Percentiles rank a stretch among this genome's conserved stretches.
phyloP scores from a whole-genome alignment of 2,797 vertebrate species.

The Cirrhinus mrigala region DNA sequence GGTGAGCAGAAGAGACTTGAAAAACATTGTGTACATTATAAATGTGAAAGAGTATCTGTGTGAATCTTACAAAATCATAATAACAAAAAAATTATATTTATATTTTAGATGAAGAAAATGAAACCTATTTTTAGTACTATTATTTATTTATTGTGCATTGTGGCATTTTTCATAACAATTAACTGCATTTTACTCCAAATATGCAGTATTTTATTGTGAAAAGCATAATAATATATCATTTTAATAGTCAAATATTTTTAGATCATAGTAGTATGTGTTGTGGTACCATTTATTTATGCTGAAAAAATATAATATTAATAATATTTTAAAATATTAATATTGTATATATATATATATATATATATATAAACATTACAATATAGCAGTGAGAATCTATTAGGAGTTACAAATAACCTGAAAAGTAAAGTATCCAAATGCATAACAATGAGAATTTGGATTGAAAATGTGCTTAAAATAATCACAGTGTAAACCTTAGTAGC shows the following conservation, averaged over 20 bases:
- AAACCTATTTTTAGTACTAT: not conserved
- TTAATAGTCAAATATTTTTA: not conserved
- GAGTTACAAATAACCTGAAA: not conserved
- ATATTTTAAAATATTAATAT: not conserved
- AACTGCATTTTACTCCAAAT: not conserved
- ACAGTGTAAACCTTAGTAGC: not conserved
- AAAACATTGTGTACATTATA: no score
- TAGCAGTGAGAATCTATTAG: no score
- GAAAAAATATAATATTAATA: not conserved
- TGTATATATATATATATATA: no score
- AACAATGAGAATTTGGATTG: not conserved
- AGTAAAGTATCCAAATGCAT: not conserved
- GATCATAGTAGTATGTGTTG: not conserved
- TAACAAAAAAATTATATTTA: no score
- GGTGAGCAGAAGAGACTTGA: no score
- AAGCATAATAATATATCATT: not conserved
- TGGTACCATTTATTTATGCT: not conserved
- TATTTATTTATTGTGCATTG: not conserved
- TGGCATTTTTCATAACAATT: not conserved
- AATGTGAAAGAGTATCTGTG: not conserved
- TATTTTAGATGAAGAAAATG: not conserved
- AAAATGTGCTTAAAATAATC: not conserved
- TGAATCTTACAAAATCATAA: not conserved
- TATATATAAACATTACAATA: no score
- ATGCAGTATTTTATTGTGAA: not conserved